Percentiles rank a stretch among this genome's conserved stretches.
Evolutionary conservation across 1,140 invertebrate species (phyloP).

Genomic region (Lepidostoma basale): DNA sequence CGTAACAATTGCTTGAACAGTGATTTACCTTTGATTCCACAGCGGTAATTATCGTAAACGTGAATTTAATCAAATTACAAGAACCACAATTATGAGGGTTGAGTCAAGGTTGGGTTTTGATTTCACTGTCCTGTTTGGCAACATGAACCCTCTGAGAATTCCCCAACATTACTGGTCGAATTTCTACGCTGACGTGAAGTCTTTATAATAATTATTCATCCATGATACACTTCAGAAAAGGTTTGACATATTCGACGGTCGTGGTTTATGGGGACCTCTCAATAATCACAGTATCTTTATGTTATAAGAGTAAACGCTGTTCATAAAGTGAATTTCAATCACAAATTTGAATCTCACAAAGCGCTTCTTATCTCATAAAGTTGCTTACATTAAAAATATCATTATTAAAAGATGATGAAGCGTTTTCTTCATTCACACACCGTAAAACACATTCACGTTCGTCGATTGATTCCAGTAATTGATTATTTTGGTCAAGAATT

Average conservation of each 20-base stretch:
- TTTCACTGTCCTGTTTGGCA: not conserved
- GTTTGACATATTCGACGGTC: not conserved
- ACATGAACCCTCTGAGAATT: not conserved
- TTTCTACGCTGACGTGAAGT: not conserved
- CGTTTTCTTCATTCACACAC: no score
- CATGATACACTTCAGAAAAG: not conserved
- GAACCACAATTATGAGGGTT: slow-evolving; percentile 14
- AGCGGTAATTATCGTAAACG: slow-evolving; percentile 22
- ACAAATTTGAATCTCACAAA: no score
- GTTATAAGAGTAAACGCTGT: no score
- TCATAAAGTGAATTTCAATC: no score
- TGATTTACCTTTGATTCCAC: slow-evolving; percentile 13
- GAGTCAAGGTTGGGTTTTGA: not conserved
- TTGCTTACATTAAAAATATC: no score
- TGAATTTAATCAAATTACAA: slow-evolving; percentile 17
- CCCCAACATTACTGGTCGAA: not conserved
- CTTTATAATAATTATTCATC: not conserved
- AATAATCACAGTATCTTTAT: no score
- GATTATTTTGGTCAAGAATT: no score
- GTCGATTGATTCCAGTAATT: no score
- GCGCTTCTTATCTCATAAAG: no score
- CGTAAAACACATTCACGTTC: no score
- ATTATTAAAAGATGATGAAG: no score
- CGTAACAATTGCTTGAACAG: slow-evolving; percentile 1
- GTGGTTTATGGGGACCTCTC: not conserved